Conservation (phyloP, 1,140 invertebrate genomes). For the Drosophila carrolli region DNA sequence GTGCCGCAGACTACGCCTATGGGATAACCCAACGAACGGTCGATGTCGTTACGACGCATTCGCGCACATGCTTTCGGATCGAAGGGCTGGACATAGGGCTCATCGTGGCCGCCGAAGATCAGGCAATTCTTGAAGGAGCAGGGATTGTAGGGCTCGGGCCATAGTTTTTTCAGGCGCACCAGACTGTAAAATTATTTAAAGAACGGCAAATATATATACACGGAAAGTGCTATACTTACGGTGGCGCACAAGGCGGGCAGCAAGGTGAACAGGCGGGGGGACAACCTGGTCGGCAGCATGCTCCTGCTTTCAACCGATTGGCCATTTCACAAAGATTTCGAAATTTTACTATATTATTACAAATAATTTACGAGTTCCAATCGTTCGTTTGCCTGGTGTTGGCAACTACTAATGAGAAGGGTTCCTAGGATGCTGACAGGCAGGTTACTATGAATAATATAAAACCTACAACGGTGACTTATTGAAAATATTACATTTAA, state of each 20-base stretch:
- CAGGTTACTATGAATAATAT: no score
- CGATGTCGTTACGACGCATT: conserved; percentile 23
- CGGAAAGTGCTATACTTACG: background rate
- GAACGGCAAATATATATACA: background rate
- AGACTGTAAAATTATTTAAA: conserved; percentile 6
- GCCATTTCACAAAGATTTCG: conserved; percentile 34
- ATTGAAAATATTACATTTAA: no score
- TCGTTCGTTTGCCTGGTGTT: background rate
- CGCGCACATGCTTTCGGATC: conserved; percentile 51
- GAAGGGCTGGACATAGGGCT: conserved; percentile 47
- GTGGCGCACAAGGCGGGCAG: background rate
- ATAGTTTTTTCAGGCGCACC: background rate
- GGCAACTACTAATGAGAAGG: background rate
- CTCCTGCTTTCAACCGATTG: conserved; percentile 6
- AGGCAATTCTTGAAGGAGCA: conserved; percentile 54
- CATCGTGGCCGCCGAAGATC: conserved; percentile 58
- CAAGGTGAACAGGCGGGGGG: background rate
- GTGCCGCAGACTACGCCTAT: conserved; percentile 36
- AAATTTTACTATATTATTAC: background rate
- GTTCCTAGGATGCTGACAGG: background rate
- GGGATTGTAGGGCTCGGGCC: conserved; percentile 33
- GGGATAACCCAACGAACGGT: conserved; percentile 59
- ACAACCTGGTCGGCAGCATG: conserved; percentile 11
- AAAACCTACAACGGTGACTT: no score
- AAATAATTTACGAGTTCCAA: conserved; percentile 19